Percentiles rank a stretch among this genome's conserved stretches.
These are phyloP conservation scores for Saguinus midas DNA, from an alignment of 2,113 vertebrate species.

Conservation along the genomic window DNA sequence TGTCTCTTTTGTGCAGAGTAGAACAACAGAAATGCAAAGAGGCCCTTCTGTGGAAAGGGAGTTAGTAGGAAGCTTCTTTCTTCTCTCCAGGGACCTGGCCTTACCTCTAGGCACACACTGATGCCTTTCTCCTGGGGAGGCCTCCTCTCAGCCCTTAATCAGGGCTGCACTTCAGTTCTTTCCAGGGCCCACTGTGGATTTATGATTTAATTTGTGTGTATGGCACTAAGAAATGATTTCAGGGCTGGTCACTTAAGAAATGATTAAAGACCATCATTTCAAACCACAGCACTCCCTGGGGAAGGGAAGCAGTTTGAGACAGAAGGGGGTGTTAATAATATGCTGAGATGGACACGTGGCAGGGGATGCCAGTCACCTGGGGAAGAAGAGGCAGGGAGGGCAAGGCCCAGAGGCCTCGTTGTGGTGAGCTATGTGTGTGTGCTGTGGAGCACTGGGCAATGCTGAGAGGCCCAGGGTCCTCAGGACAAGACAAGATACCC, in stretches of 20 bases:
- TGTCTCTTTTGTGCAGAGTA: neutral
- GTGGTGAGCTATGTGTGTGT: neutral
- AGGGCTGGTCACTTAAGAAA: constrained; percentile 79
- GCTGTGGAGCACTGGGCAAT: neutral
- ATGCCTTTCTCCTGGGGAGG: neutral
- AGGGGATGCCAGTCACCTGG: neutral
- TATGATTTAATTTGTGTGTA: constrained; percentile 79
- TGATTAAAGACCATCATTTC: constrained; percentile 80
- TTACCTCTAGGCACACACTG: neutral
- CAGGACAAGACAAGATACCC: neutral
- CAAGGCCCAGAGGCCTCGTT: neutral
- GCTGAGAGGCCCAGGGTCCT: neutral
- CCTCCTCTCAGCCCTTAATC: constrained; percentile 35
- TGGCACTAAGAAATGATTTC: constrained; percentile 78
- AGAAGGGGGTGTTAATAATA: constrained; percentile 59
- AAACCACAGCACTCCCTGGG: constrained; percentile 66
- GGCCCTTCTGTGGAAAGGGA: neutral
- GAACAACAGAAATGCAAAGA: constrained; percentile 12
- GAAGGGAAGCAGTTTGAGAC: constrained; percentile 51
- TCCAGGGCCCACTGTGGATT: constrained; percentile 59
- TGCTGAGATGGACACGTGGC: neutral
- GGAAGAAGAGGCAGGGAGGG: neutral
- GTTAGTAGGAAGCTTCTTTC: neutral
- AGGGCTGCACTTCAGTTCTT: constrained; percentile 44
- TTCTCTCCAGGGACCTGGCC: neutral